A percentile compares a stretch with the other conserved stretches of the same genome.
phyloP scores from a whole-genome alignment of 2,113 vertebrate species.

The Trogon surrucura region DNA sequence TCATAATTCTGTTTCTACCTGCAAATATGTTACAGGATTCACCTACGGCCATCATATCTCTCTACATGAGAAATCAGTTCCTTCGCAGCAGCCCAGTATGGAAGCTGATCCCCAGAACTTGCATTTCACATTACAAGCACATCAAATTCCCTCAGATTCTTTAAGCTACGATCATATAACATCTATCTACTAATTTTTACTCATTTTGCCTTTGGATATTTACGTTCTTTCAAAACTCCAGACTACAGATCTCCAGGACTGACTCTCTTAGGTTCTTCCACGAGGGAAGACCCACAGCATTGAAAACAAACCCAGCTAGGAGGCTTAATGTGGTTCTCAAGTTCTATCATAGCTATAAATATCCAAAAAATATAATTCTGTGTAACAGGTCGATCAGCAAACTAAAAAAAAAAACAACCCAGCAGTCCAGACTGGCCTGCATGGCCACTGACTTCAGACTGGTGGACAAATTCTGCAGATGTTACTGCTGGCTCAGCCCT shows the following conservation, averaged over 20 bases:
- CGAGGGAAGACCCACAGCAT: not conserved
- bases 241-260: not conserved
- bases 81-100: not conserved
- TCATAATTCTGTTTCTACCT: not conserved
- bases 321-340: not conserved
- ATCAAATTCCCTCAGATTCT: not conserved
- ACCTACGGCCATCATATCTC: not conserved
- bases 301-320: not conserved
- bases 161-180: not conserved
- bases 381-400: not conserved
- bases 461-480: conserved; percentile 20
- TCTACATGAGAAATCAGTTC: not conserved
- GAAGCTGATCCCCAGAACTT: not conserved
- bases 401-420: not conserved
- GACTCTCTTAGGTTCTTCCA: not conserved
- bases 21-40: not conserved
- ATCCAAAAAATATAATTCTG: conserved; percentile 1
- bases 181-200: not conserved
- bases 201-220: not conserved
- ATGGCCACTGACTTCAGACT: conserved; percentile 21
- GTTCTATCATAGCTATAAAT: not conserved
- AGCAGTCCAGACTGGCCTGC: not conserved
- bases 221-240: not conserved
- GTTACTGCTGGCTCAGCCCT: not conserved
- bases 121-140: not conserved